Base-by-base conservation (phyloP, 2,888 invertebrate genomes). In the Eugnorisma glareosa region DNA sequence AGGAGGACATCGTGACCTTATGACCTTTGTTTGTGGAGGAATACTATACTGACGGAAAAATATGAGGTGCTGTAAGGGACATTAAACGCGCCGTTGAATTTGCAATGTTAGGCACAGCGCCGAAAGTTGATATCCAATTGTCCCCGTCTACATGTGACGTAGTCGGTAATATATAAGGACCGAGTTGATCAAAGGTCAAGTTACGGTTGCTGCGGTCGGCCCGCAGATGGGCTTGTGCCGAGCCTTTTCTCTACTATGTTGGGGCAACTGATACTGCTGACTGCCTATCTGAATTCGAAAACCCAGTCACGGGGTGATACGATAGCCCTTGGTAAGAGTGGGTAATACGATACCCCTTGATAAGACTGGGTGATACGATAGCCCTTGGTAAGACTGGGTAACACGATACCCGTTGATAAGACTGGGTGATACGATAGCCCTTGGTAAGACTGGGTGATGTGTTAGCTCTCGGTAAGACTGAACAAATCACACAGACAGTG, bases 1-100 rank as follows among this genome's bases (percentile, higher is more conserved):
- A 21, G 63, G 45, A 28, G n/a, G 0, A 64, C 8, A 28, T 18
- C 37, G 51, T 40, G 24, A 64, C 11, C 64, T 40, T n/a, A 4
- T 72, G 37, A 63, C 72, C 72, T 64, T 64, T 64, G 54, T 54
- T 64, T 48, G 48, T 64, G 40, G 28, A 7, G 21, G 10, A 15
- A 10, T 51, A 28, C n/a, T 54, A 54, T n/a, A 28, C 10, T 54
- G 24, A 10, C 2, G 3, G 24, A 0, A 51, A 24, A 51, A 48
- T 45, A 45, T 45, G 21, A 48, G 7, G 21, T 48, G 45, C 45
- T 48, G 45, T 21, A 48, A 48, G 51, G 4, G 51, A 51, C 24
- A 24, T 51, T 24, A 24, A 51, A 24, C 10, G 24, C 24, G 51
- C 24, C 51, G 4, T 6, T 24, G 51, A 10, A 51, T 51, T 24